phyloP scores from a whole-genome alignment of 2,797 vertebrate species.

The Oreochromis mossambicus region DNA sequence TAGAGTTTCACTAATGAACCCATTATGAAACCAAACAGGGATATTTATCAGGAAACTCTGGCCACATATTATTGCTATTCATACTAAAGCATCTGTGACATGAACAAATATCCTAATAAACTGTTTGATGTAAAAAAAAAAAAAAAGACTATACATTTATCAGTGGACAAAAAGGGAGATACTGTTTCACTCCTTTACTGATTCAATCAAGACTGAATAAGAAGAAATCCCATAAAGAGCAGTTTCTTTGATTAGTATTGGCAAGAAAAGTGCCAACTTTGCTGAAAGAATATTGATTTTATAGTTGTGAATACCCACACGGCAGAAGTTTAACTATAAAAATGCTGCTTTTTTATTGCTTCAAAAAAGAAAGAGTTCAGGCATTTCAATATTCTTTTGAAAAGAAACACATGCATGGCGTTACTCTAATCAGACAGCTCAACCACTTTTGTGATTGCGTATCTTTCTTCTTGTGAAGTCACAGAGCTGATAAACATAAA shows the following conservation, averaged over 20 bases:
- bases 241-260: conserved; percentile 30
- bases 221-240: conserved; percentile 5
- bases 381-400: neutral
- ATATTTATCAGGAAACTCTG: conserved; percentile 14
- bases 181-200: neutral
- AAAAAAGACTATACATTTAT: neutral
- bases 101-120: conserved; percentile 8
- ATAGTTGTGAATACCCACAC: neutral
- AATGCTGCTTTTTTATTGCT: neutral
- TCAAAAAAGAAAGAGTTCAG: neutral
- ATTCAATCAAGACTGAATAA: conserved; percentile 21
- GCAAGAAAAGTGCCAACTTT: conserved; percentile 20
- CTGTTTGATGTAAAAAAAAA: neutral
- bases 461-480: neutral
- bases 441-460: neutral
- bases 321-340: conserved; percentile 11
- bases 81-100: neutral
- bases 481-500: neutral
- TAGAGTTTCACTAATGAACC: conserved; percentile 52
- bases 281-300: conserved; percentile 53
- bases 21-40: conserved; percentile 39
- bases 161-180: neutral
- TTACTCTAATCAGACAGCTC: neutral
- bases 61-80: neutral
- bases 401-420: neutral